phyloP scores from a whole-genome alignment of 2,113 vertebrate genomes.

The Bolborhynchus lineola region DNA sequence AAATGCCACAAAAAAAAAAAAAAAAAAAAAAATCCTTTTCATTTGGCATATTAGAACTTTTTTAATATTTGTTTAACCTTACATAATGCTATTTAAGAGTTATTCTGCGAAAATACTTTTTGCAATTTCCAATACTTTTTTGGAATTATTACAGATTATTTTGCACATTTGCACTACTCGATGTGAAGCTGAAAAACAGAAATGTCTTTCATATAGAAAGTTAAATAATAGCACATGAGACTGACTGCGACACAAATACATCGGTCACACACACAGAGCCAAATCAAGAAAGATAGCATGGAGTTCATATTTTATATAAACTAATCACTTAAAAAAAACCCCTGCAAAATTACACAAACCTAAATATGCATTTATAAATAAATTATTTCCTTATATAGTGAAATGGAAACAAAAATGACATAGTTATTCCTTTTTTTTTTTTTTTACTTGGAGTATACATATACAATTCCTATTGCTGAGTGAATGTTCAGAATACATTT shows the following conservation, averaged over 20 bases:
- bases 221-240: background rate
- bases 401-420: background rate
- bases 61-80: background rate
- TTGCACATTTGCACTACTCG: background rate
- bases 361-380: background rate
- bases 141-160: background rate
- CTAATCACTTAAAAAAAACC: background rate
- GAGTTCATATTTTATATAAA: background rate
- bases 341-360: background rate
- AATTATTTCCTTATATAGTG: background rate
- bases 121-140: background rate
- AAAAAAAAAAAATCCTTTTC: background rate
- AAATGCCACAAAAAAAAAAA: background rate
- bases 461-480: background rate
- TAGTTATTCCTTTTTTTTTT: rapidly evolving
- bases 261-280: background rate
- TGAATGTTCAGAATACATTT: background rate
- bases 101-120: background rate
- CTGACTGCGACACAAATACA: background rate
- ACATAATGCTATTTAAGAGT: background rate
- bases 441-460: background rate
- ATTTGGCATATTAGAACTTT: background rate
- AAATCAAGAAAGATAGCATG: background rate
- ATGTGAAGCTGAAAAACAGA: background rate
- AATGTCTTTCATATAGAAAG: background rate